Base-by-base conservation (phyloP, 2,113 vertebrate species). In the Procapra przewalskii region DNA sequence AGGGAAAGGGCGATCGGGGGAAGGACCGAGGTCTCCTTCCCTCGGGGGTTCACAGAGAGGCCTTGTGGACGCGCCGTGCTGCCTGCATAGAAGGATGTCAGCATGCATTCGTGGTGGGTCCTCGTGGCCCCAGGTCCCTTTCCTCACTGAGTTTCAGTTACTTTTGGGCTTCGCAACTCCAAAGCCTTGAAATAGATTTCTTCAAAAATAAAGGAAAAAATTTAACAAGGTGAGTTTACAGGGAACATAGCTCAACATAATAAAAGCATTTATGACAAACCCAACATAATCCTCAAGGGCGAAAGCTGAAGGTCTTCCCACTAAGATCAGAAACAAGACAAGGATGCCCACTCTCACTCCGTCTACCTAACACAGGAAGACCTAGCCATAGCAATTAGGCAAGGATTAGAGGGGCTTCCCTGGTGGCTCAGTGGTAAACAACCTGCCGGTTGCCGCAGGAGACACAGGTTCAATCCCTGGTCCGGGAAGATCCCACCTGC, bases 11-110 rank as follows among this genome's bases (percentile, higher is more conserved):
- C 2, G 7, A 54, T 14, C 52, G 10, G 19, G 31, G 71, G 40
- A 33, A 23, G 71, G 40, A 80, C 27, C 8, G 1, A 6, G 54
- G 33, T 9, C 52, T 57, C 71, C 10, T 54, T n/a, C n/a, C 88
- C 13, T 7, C 2, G 1, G 29, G 21, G 1, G 36, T 57, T 7
- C 71, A n/a, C 5, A 14, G 29, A 48, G 17, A 79, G 54, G 36
- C 40, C 1, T 1, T 11, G 50, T 1, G 67, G 88, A 33, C 0
- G 0, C 6, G 3, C 5, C 2, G 0, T 0, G 36, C 52, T 14
- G 3, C 31, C 52, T 55, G 27, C 6, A 52, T 7, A 15, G 50
- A 75, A 75, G 52, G 27, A 23, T 1, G 16, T 45, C 88, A 33
- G 88, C 29, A 31, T 9, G 1, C 17, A 10, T 1, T 14, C 0